These are phyloP conservation scores for Uria lomvia DNA, from an alignment of 2,113 vertebrate species.

Conservation along the genomic window DNA sequence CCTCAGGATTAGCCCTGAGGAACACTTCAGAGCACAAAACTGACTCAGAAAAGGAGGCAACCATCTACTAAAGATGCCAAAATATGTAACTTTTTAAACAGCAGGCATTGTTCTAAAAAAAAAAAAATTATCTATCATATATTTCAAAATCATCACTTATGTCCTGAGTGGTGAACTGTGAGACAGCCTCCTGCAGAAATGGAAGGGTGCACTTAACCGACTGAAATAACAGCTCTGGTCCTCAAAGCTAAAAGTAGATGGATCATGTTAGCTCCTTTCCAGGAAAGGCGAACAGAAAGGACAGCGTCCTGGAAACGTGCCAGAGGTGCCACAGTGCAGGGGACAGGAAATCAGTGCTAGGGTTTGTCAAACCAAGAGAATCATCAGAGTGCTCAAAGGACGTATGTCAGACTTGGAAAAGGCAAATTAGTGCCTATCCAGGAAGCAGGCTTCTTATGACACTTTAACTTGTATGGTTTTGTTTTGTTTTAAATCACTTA, in stretches of 20 bases:
- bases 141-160: neutral
- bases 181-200: neutral
- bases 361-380: neutral
- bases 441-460: neutral
- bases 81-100: neutral
- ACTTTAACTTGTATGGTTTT: neutral
- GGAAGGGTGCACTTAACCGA: neutral
- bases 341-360: neutral
- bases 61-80: neutral
- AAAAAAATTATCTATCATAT: neutral
- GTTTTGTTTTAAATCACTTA: neutral
- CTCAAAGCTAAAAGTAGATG: neutral
- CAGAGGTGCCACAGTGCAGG: accelerated
- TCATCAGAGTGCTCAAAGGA: neutral
- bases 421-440: neutral
- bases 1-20: neutral
- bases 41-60: neutral
- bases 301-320: neutral
- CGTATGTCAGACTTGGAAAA: neutral
- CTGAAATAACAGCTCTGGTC: neutral
- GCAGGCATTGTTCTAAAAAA: neutral
- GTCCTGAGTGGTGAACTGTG: neutral
- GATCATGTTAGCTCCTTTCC: neutral
- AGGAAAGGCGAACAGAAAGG: neutral
- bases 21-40: neutral